These are phyloP conservation scores for Ceyx cyanopectus DNA, from an alignment of 2,113 vertebrate species.

Conservation along the genomic window DNA sequence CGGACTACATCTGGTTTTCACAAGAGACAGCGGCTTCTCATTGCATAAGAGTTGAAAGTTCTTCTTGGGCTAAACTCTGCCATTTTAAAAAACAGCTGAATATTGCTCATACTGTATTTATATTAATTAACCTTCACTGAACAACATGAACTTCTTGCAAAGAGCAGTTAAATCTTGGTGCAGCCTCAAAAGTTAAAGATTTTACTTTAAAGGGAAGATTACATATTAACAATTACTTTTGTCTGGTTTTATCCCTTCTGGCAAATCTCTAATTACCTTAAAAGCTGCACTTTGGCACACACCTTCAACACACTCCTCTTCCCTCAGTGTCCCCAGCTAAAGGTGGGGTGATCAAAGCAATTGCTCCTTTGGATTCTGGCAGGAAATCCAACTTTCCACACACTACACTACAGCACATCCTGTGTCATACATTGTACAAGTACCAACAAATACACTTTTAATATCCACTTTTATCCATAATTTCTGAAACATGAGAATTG, in stretches of 20 bases:
- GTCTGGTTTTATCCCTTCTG: not conserved
- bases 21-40: not conserved
- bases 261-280: not conserved
- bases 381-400: not conserved
- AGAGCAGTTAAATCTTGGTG: not conserved
- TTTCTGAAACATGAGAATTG: not conserved
- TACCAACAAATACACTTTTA: not conserved
- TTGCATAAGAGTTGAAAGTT: not conserved
- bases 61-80: not conserved
- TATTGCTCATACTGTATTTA: not conserved
- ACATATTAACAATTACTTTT: not conserved
- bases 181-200: not conserved
- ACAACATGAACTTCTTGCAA: not conserved
- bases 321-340: not conserved
- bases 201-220: not conserved
- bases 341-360: not conserved
- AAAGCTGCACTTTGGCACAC: not conserved
- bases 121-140: not conserved
- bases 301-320: not conserved
- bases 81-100: not conserved
- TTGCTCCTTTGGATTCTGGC: not conserved
- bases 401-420: not conserved
- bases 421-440: not conserved
- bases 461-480: not conserved
- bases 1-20: not conserved